A percentile compares a stretch with the other conserved stretches of the same genome.
These are phyloP conservation scores for Pipa parva DNA, from an alignment of 2,113 vertebrate species.

Conservation along the genomic window DNA sequence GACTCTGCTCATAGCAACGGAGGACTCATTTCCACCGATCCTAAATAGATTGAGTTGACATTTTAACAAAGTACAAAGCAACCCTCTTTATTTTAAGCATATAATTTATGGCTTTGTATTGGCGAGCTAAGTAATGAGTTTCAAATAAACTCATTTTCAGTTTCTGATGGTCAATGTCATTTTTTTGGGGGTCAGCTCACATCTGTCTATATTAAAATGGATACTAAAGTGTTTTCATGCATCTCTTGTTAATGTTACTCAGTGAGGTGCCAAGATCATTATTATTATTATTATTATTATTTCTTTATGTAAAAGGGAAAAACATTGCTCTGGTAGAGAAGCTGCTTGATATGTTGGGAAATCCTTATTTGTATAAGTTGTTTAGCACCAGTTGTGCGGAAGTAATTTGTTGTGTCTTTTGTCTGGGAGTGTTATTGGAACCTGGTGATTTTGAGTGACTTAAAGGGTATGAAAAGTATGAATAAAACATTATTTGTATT, in stretches of 20 bases:
- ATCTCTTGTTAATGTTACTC: background rate
- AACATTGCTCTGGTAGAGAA: too few relatives aligned
- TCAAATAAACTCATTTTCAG: slow-evolving; percentile 15
- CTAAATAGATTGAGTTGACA: slow-evolving; percentile 24
- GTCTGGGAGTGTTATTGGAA: too few relatives aligned
- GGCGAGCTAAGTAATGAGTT: slow-evolving; percentile 14
- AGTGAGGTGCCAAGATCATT: too few relatives aligned
- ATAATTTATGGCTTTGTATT: slow-evolving; percentile 18
- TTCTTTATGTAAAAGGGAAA: too few relatives aligned
- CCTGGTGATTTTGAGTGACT: too few relatives aligned
- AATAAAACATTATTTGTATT: too few relatives aligned
- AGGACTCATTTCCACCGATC: slow-evolving; percentile 25
- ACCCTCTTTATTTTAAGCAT: slow-evolving; percentile 15
- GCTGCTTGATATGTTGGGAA: too few relatives aligned
- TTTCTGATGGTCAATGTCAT: background rate
- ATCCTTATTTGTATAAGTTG: too few relatives aligned
- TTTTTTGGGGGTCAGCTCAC: background rate
- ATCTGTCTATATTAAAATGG: background rate
- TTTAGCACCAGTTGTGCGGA: too few relatives aligned
- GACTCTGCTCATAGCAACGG: slow-evolving; percentile 31
- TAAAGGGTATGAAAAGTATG: too few relatives aligned
- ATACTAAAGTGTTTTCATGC: background rate
- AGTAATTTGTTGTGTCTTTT: too few relatives aligned
- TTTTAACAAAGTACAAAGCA: slow-evolving; percentile 19
- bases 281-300: too few relatives aligned